Base-by-base conservation (phyloP, 2,888 invertebrate species). In the Malthinus seriepunctatus region DNA sequence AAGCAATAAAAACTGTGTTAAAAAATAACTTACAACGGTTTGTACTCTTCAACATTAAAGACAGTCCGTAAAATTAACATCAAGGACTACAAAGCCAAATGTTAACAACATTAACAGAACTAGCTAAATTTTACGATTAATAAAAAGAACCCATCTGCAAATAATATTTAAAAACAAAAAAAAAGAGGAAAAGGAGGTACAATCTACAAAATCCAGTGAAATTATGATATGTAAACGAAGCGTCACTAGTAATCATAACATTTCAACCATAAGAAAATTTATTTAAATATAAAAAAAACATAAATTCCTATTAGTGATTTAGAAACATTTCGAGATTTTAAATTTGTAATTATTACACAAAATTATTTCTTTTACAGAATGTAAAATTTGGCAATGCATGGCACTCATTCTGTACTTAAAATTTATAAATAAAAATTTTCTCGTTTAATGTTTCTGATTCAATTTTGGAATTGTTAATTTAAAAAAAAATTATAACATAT, bases 31-130 rank as follows among this genome's bases (percentile, higher is more conserved):
- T 23, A 23, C 23, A 23, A 54, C 48, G 46, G 47, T 58, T 58
- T 58, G 57, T 58, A 58, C 57, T 58, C 49, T 58, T 23, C 57
- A 39, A 52, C 52, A 58, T 48, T 58, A 50, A 58, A 54, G 39
- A 54, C 54, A 33, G 37, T 47, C 39, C n/a, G 46, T 45, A 45
- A 53, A 53, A 53, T 54, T 47, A 47, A 54, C 54, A 54, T 54
- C 54, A 52, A 52, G 49, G 52, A 52, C 51, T 56, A 56, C 39
- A 56, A 46, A 56, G 52, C 49, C 48, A 32, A 51, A 51, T 46
- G 47, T 51, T 53, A 58, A 58, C 52, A 49, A 52, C 42, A 51
- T 52, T 32, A 54, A 39, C 14, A 42, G 12, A 23, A 15, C 39
- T 42, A 42, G 39, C 39, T 42, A 42, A 42, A 42, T 42, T 42